Conservation (phyloP, 1,140 invertebrate genomes). For the Drosophila jambulina region DNA sequence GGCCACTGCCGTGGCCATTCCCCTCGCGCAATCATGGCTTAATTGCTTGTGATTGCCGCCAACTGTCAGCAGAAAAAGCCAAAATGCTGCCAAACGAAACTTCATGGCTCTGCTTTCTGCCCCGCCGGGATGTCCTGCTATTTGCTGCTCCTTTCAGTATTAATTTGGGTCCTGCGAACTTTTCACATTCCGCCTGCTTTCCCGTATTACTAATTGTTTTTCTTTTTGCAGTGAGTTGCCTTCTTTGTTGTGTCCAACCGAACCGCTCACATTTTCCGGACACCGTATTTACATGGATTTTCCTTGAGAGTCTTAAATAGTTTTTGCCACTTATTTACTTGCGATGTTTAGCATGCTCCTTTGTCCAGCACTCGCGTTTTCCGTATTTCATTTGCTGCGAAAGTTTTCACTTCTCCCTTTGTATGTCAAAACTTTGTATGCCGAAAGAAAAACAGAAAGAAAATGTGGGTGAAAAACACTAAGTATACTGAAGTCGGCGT, state of each 20-base stretch:
- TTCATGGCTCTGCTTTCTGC: conserved; percentile 61
- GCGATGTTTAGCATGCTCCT: conserved; percentile 53
- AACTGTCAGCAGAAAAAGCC: conserved; percentile 81
- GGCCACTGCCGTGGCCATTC: conserved; percentile 20
- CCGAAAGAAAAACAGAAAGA: conserved; percentile 30
- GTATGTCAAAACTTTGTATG: conserved; percentile 24
- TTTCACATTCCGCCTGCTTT: conserved; percentile 65
- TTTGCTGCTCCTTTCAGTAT: conserved; percentile 51
- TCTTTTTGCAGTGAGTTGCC: conserved; percentile 47
- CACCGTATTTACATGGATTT: conserved; percentile 49
- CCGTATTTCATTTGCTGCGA: conserved; percentile 58
- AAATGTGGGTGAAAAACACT: conserved; percentile 43
- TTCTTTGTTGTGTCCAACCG: conserved; percentile 50
- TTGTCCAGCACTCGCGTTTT: conserved; percentile 29
- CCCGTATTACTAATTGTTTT: conserved; percentile 52
- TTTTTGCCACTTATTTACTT: conserved; percentile 67
- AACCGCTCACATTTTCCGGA: conserved; percentile 56
- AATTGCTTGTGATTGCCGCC: conserved; percentile 70
- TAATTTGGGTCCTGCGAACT: conserved; percentile 60
- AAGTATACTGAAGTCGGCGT: conserved; percentile 21
- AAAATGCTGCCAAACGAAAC: conserved; percentile 72
- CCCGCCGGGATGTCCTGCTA: not conserved
- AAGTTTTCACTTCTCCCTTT: conserved; percentile 28
- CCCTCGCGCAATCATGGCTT: conserved; percentile 54
- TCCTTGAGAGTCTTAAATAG: conserved; percentile 38